Conservation (phyloP, 2,888 invertebrate species). For the Apamea epomidion region DNA sequence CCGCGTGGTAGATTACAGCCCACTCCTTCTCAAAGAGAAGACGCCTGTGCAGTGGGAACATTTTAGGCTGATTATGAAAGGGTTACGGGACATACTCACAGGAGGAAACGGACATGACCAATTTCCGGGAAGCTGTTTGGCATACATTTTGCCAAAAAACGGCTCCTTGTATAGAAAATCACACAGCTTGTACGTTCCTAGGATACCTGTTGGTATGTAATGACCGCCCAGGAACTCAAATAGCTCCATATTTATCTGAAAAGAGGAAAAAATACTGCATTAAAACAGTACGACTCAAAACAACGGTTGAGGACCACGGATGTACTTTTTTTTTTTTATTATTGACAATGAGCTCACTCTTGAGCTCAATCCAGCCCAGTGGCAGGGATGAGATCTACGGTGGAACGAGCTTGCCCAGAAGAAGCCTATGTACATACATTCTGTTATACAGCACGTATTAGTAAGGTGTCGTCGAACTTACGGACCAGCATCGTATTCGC, state of each 20-base stretch:
- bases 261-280: not conserved
- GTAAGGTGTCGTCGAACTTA: not conserved
- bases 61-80: too few species aligned
- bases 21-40: not conserved
- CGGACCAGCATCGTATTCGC: not conserved
- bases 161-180: constrained; percentile 65
- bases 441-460: not conserved
- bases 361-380: too few species aligned
- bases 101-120: constrained; percentile 63
- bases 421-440: not conserved
- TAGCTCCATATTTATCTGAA: constrained; percentile 60
- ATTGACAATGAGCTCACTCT: too few species aligned
- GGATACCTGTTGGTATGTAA: constrained; percentile 61
- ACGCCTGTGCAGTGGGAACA: not conserved
- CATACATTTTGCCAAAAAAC: constrained; percentile 64
- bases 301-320: not conserved
- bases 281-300: not conserved
- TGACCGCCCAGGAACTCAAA: constrained; percentile 62
- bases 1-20: too few species aligned
- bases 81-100: constrained; percentile 37
- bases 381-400: too few species aligned
- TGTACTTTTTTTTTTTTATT: too few species aligned
- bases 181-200: constrained; percentile 58
- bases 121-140: constrained; percentile 59
- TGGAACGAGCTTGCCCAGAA: too few species aligned